Base-by-base conservation (phyloP, 2,113 vertebrate genomes). In the Hypocryptadius cinnamomeus region DNA sequence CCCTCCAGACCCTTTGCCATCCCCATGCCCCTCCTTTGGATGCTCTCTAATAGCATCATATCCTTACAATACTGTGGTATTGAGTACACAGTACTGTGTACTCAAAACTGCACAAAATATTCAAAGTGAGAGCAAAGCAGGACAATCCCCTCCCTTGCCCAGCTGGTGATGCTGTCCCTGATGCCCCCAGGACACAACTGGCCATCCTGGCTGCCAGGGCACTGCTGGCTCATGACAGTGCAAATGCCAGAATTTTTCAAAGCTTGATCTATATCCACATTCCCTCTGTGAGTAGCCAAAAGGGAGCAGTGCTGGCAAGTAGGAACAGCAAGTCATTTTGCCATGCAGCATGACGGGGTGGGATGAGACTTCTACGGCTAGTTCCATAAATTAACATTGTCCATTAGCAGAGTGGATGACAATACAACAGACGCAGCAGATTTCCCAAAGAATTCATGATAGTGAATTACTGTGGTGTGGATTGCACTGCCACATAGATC, bases 171-270 rank as follows among this genome's bases (percentile, higher is more conserved):
- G 39, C 5, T 53, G 53, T 45, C 4, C 33, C 53, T 74, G 61
- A 22, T 53, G 13, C 3, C 6, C 5, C 3, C n/a, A 31, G n/a
- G 39, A 53, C 23, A 40, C 0, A 0, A 0, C 0, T 31, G 47
- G 16, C 30, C 13, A 5, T 61, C 40, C 47, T 47, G 54, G 13
- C 45, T 68, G 37, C 27, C 71, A 37, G 53, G 33, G 45, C 53
- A 59, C 27, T 28, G 61, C n/a, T 89, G 39, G 0, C 21, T 76
- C 20, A 24, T 0, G 4, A 13, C 6, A n/a, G 35, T 39, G 40
- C 8, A 65, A 81, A 89, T 45, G 8, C 13, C 18, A 82, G 14
- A 33, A 33, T 20, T 86, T 79, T 86, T 65, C 40, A 37, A 70
- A 71, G 25, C 51, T 45, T 2, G 1, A 15, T 47, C 59, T 48